Base-by-base conservation (phyloP, 2,888 invertebrate species). In the Melieria picta region DNA sequence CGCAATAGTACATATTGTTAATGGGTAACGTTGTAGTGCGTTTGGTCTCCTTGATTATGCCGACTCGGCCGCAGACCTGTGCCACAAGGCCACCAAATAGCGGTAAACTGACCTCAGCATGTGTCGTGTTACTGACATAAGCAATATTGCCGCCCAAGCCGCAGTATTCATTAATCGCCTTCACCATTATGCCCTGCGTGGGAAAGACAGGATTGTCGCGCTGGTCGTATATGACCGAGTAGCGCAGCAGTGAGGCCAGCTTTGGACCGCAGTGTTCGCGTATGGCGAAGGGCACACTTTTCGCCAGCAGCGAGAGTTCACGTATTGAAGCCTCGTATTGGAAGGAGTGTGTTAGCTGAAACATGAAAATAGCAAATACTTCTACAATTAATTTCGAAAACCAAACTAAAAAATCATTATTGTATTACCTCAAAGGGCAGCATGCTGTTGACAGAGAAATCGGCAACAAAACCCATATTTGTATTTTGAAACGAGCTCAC, bases 61-160 rank as follows among this genome's bases (percentile, higher is more conserved):
- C 87, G 48, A 84, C 75, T 4, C 85, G 83, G 1, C 79, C 83
- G 71, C 84, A 84, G n/a, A 86, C 69, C 75, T 87, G 87, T 30
- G 83, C 83, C 46, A 86, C 84, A n/a, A 86, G 66, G 0, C 84
- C 85, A 4, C 79, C 88, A 72, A 90, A 86, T 0, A 94, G 85
- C 0, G 91, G 90, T 79, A 91, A 88, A 85, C 93, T 93, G 30
- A 90, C 86, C 87, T 96, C 94, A 30, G 92, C 85, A 78, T 91
- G 91, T 7, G 93, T 83, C 78, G 96, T 96, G 77, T 93, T 94
- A 87, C 95, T 95, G 46, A 96, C 83, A 85, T 96, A 96, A 13
- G 94, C 93, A n/a, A 97, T 91, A 83, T 97, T 94, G 3, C 99
- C 99, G 9, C 98, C 97, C 6, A 97, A 84, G 4, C 88, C 92